These are phyloP conservation scores for Gymnothorax javanicus DNA, from an alignment of 2,797 vertebrate genomes.

Conservation along the genomic window DNA sequence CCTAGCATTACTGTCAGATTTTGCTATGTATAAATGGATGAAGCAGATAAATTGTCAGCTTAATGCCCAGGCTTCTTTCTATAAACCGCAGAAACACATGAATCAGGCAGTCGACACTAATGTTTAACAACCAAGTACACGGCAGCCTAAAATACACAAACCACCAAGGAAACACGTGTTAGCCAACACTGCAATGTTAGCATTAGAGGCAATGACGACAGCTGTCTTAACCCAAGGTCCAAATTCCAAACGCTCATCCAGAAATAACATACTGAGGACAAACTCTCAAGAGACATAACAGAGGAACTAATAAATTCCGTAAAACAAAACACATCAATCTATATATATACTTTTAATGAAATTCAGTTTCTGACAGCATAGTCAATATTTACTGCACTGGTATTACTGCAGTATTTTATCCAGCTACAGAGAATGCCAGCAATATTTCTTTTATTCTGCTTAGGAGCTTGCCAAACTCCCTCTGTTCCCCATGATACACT, in stretches of 20 bases:
- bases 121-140: slow-evolving; percentile 3
- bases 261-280: not conserved
- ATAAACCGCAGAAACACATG: not conserved
- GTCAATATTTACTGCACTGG: too few species aligned
- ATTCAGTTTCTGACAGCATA: too few species aligned
- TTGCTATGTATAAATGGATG: not conserved
- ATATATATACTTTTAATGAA: too few species aligned
- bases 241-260: not conserved
- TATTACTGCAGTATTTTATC: too few species aligned
- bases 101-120: not conserved
- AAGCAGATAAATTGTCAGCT: not conserved
- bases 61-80: not conserved
- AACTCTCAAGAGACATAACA: not conserved
- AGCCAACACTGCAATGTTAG: not conserved
- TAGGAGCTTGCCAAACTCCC: not conserved
- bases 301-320: not conserved
- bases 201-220: not conserved
- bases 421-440: too few species aligned
- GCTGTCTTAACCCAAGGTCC: not conserved
- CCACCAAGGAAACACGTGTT: not conserved
- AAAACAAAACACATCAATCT: not conserved
- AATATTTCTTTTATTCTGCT: not conserved
- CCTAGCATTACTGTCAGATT: not conserved
- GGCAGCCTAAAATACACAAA: not conserved
- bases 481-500: too few species aligned